Evolutionary conservation across 2,113 vertebrate species (phyloP).

Genomic region (Anoplopoma fimbria): DNA sequence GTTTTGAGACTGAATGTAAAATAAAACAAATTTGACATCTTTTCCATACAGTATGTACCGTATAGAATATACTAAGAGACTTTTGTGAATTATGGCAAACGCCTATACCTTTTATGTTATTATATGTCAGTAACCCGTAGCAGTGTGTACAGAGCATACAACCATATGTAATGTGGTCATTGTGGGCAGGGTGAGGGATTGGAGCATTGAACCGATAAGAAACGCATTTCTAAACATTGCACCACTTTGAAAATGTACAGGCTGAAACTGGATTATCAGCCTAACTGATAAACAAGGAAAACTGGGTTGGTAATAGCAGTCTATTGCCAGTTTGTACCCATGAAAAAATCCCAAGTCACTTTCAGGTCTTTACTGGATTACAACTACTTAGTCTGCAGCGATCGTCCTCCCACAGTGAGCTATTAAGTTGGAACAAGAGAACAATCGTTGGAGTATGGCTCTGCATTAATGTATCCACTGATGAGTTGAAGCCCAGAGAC

Average conservation of each 20-base stretch:
- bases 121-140: neutral
- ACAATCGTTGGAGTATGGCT: slow-evolving; percentile 17
- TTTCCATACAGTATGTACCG: neutral
- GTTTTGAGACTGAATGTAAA: neutral
- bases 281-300: neutral
- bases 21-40: neutral
- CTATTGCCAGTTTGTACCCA: neutral
- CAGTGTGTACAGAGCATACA: neutral
- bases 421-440: slow-evolving; percentile 38
- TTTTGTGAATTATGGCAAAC: neutral
- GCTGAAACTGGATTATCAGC: slow-evolving; percentile 2
- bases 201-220: slow-evolving; percentile 3
- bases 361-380: slow-evolving; percentile 37
- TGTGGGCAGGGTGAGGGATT: slow-evolving; percentile 7
- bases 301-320: neutral
- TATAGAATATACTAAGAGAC: neutral
- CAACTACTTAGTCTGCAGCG: slow-evolving; percentile 41
- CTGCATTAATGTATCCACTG: slow-evolving; percentile 44
- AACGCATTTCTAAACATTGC: slow-evolving; percentile 21
- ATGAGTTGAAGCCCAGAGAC: slow-evolving; percentile 31
- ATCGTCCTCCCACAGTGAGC: slow-evolving; percentile 26
- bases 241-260: slow-evolving; percentile 16
- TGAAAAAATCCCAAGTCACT: slow-evolving; percentile 24
- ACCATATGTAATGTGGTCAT: neutral
- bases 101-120: neutral